These are phyloP conservation scores for Colletes latitarsis DNA, from an alignment of 1,140 invertebrate species.

Conservation along the genomic window DNA sequence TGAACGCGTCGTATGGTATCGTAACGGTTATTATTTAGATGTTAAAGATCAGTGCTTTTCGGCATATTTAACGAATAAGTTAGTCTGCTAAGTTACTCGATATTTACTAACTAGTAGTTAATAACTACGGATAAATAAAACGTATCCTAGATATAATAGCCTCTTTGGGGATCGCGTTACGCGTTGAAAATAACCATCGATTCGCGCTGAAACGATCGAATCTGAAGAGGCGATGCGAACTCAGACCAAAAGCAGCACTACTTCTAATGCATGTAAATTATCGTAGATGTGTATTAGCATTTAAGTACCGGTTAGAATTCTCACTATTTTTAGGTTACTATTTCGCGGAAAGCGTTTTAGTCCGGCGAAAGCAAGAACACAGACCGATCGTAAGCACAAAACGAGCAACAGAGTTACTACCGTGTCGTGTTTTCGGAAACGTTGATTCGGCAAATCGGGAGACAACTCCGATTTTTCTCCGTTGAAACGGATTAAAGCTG, in stretches of 20 bases:
- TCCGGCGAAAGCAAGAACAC: slow-evolving; percentile 22
- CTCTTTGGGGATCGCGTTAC: not conserved
- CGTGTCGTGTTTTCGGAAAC: slow-evolving; percentile 11
- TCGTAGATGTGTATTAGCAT: slow-evolving; percentile 11
- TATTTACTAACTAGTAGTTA: not conserved
- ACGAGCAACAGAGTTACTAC: not conserved
- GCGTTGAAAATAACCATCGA: not conserved
- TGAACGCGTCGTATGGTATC: not conserved
- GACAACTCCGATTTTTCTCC: not conserved
- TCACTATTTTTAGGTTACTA: slow-evolving; percentile 1
- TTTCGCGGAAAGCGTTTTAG: not conserved
- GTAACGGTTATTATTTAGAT: not conserved
- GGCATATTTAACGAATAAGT: slow-evolving; percentile 9
- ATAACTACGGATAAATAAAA: not conserved
- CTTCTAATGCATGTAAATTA: not conserved
- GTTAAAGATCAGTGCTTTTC: not conserved
- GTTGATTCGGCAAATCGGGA: not conserved
- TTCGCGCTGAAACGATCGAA: not conserved
- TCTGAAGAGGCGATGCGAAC: not conserved
- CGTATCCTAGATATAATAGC: slow-evolving; percentile 8
- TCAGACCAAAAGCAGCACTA: not conserved
- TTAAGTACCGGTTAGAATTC: slow-evolving; percentile 22
- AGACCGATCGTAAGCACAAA: not conserved
- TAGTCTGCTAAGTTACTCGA: slow-evolving; percentile 6
- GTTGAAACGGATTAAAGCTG: not conserved